Conservation (phyloP, 1,140 invertebrate species). For the Lasioglossum baleicum region DNA sequence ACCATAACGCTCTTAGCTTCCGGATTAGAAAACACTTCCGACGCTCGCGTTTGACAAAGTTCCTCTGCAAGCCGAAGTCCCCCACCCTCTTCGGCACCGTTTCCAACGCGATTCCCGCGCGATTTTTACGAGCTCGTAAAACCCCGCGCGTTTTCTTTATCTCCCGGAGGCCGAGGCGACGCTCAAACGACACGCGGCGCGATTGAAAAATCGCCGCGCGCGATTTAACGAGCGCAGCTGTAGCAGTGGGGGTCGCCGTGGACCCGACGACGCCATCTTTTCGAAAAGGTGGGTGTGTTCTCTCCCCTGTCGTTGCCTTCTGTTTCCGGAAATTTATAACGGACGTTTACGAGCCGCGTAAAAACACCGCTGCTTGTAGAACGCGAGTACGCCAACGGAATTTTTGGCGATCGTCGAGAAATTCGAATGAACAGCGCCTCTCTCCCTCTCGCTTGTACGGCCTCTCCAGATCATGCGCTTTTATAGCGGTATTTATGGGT, state of each 20-base stretch:
- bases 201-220: slow-evolving; percentile 58
- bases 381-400: background rate
- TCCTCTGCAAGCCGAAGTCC: background rate
- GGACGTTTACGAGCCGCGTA: slow-evolving; percentile 27
- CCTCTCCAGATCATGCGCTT: slow-evolving; percentile 8
- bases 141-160: slow-evolving; percentile 65
- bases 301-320: slow-evolving; percentile 21
- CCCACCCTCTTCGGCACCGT: background rate
- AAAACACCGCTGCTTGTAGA: background rate
- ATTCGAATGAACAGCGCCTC: background rate
- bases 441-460: background rate
- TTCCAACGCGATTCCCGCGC: slow-evolving; percentile 1
- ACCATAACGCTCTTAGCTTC: background rate
- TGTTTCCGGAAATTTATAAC: slow-evolving; percentile 51
- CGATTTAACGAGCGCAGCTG: slow-evolving; percentile 53
- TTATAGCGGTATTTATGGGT: slow-evolving; percentile 17
- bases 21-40: background rate
- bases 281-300: background rate
- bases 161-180: slow-evolving; percentile 56
- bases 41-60: background rate
- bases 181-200: slow-evolving; percentile 40
- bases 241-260: background rate
- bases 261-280: background rate
- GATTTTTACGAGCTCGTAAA: slow-evolving; percentile 70
- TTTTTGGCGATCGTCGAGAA: slow-evolving; percentile 6